Evolutionary conservation across 2,797 vertebrate genomes (phyloP), one percentile per base, ranked within the genome.

Genomic region (Merluccius polli): DNA sequence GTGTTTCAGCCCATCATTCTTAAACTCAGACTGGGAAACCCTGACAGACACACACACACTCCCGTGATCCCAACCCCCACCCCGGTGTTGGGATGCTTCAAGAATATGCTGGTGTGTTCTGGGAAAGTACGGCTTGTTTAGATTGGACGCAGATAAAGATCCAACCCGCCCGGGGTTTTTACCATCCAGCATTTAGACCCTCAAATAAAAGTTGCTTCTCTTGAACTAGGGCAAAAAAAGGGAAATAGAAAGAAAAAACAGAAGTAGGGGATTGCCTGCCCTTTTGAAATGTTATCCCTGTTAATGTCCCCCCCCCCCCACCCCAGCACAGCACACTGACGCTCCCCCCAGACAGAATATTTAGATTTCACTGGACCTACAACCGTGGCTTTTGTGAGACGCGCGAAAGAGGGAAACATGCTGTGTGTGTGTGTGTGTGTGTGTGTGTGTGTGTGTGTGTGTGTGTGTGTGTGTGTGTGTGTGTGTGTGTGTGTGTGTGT

Each of bases 121-220:
- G 87, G 89, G 87, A 93, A 89, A 90, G 91, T 83, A 89, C 88
- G 87, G 77, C 85, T 88, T 93, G 91, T 93, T 93, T 93, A 92
- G 89, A 90, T 93, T 91, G 86, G 80, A 59, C 24, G 9, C 83
- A 91, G 91, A 93, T 93, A 92, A 92, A 88, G 87, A 93, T 93
- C 91, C 77, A 52, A 75, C 86, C 88, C 81, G 84, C 86, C 86
- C 73, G 27, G 73, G 81, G 83, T 81, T 83, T n/a, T 74, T 81
- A 78, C 80, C 75, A 78, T 81, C 79, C 78, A 80, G 76, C 76
- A 80, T 89, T 90, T 83, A 73, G 77, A 80, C 80, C 48, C 48
- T 84, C 84, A 85, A 90, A 90, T 90, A 86, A 90, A 92, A 90
- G 87, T 85, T 78, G 81, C 86, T 83, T 63, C 73, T 83, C 77